phyloP scores from a whole-genome alignment of 2,113 vertebrate genomes.

The Lepisosteus osseus region DNA sequence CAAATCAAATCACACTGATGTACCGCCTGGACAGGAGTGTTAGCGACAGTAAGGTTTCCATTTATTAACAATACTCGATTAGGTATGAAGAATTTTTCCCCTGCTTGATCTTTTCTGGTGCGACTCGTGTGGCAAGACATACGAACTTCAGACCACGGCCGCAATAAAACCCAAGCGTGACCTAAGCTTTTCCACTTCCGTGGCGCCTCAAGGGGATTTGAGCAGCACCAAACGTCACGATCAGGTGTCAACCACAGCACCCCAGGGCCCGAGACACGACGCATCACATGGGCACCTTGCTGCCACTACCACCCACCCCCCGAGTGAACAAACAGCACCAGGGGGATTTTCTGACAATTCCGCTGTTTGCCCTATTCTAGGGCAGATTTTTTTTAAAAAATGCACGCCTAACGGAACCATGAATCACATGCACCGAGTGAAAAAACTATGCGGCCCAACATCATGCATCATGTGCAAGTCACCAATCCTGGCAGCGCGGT shows the following conservation, averaged over 20 bases:
- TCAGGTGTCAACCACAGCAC: not conserved
- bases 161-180: not conserved
- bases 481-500: conserved; percentile 1
- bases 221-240: too few species aligned
- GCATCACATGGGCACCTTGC: conserved; percentile 5
- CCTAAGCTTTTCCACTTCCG: not conserved
- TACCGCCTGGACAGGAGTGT: too few species aligned
- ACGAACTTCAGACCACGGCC: conserved; percentile 1
- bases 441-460: not conserved
- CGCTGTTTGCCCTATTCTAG: not conserved
- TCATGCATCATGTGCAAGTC: conserved; percentile 6
- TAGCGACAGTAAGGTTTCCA: too few species aligned
- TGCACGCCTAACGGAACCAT: not conserved
- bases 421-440: not conserved
- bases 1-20: too few species aligned
- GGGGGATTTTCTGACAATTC: not conserved
- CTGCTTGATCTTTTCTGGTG: too few species aligned
- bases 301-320: not conserved
- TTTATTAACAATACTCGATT: too few species aligned
- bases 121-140: not conserved
- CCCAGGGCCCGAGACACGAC: not conserved
- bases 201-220: not conserved
- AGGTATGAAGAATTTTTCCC: too few species aligned
- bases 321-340: not conserved
- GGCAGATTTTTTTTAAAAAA: too few species aligned